Base-by-base conservation (phyloP, 2,888 invertebrate species). In the Linnaemya vulpina region DNA sequence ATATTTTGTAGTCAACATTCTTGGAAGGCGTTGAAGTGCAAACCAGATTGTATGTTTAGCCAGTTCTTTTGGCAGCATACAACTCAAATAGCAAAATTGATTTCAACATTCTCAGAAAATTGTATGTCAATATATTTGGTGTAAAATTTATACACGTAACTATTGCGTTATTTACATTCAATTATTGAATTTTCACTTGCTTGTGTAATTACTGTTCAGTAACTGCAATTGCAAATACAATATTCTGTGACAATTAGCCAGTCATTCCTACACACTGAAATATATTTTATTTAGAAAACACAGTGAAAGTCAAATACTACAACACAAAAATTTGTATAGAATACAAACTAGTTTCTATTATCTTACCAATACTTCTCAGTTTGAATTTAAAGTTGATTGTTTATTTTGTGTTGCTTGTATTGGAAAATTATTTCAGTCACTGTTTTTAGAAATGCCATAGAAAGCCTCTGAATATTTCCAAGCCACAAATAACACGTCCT, bases 401-500 rank as follows among this genome's bases (percentile, higher is more conserved):
- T 40, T 55, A 49, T 15, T 35, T n/a, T 30, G 30, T 4, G 5
- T 25, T 11, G 30, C 11, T 30, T 30, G 30, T 30, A 5, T 30
- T 30, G 30, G 11, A 2, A 5, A 43, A 49, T 49, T 35, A 49
- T 49, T 49, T 49, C 30, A 35, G 8, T 17, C 17, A 67, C 17
- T 49, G 46, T 35, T 67, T 49, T 70, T 35, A n/a, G 0, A 70
- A 20, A 20, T 10, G 1, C 15, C 38, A 55, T 13, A 62, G 49
- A 8, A 49, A 49, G 49, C 22, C n/a, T 11, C 4, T 30, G 17
- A 51, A 49, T 46, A 35, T 22, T 51, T 10, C 1, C n/a, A 38
- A 51, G 3, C 25, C 49, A 20, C 11, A 62, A n/a, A 74, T 38
- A 20, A 46, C 73, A 73, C 60, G 49, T 74, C 20, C 22, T n/a